Evolutionary conservation across 2,113 vertebrate species (phyloP), one percentile per base, ranked within the genome.

Genomic region (Eublepharis macularius): DNA sequence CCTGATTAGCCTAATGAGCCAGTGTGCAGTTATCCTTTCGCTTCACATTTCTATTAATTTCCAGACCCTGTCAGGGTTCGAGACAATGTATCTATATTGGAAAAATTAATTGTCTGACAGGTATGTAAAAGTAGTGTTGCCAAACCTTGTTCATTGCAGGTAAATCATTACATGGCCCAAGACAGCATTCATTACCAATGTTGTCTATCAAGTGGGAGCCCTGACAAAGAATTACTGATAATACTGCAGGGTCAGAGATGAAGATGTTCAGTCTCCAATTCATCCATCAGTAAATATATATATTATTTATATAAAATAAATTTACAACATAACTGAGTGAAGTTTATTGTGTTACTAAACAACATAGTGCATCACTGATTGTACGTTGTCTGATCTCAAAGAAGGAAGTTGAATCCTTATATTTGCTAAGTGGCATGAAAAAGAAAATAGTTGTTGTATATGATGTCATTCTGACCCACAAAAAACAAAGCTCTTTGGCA

Each of bases 151-250:
- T 92, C 34, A 14, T 84, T 89, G 79, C 91, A 95, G 94, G 92
- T 94, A 95, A 97, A 96, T 96, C 94, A 96, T 94, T 95, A 95
- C 93, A 89, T 90, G 93, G 91, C 86, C 91, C 76, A 90, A 96
- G 96, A 96, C 95, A 87, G 89, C 90, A 89, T 95, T 97, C 95
- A 95, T 97, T 97, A 97, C 94, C 89, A 83, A 88, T 76, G 80
- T 93, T 97, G 96, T 97, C 96, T 96, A 93, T 96, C 96, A 95
- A n/a, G 24, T 76, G 84, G 84, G 65, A 90, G 91, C 90, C 90
- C 88, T 92, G 90, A 93, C 88, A 94, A 92, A 94, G 96, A 95
- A 95, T 85, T 82, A 88, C 90, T 92, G 85, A 91, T 89, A 83
- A 90, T 87, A 89, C n/a, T 2, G 89, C 77, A 79, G 88, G 96